Evolutionary conservation across 2,113 vertebrate genomes (phyloP).

Genomic region (Alethe diademata): DNA sequence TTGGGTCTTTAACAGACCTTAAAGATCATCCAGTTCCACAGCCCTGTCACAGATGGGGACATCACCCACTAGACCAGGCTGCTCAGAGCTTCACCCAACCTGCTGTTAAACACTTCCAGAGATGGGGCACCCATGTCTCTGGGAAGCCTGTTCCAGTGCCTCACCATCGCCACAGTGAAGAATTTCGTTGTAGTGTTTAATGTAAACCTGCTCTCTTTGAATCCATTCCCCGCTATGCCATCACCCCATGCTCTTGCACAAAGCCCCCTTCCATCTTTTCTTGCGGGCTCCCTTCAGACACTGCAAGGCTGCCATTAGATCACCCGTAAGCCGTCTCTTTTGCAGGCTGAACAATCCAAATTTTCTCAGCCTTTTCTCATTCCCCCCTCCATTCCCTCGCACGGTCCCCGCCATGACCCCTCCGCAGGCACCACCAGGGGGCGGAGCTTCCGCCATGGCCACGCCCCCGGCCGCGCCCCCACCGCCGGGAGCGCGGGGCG

Average conservation of each 20-base stretch:
- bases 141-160: neutral
- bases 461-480: too few species aligned
- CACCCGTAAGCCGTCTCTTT: neutral
- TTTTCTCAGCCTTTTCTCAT: neutral
- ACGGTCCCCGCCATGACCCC: accelerated
- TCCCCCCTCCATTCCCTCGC: accelerated
- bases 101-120: neutral
- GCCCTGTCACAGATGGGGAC: accelerated
- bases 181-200: neutral
- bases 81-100: neutral
- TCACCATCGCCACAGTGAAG: neutral
- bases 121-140: neutral
- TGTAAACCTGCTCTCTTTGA: neutral
- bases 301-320: too few species aligned
- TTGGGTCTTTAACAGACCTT: neutral
- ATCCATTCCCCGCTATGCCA: too few species aligned
- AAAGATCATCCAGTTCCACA: neutral
- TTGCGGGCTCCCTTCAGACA: neutral
- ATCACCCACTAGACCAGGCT: too few species aligned
- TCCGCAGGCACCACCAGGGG: accelerated
- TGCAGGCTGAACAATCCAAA: neutral
- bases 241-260: too few species aligned
- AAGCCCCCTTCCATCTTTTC: neutral
- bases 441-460: neutral
- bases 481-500: neutral